These are phyloP conservation scores for Drosophila lacertosa DNA, from an alignment of 1,140 invertebrate genomes.

Conservation along the genomic window DNA sequence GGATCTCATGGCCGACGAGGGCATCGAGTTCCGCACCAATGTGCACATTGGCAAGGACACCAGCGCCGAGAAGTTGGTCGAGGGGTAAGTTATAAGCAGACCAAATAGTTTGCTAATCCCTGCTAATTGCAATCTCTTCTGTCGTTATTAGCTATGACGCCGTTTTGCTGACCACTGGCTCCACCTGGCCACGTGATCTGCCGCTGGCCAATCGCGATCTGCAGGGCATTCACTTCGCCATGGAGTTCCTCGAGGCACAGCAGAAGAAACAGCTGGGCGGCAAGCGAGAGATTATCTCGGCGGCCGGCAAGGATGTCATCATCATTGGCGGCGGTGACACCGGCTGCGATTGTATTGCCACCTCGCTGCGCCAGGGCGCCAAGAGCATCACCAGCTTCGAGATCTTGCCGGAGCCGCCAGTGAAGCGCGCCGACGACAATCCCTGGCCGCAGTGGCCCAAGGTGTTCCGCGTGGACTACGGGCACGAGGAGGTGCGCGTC, in stretches of 20 bases:
- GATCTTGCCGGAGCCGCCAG: conserved; percentile 96
- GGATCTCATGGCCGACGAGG: conserved; percentile 94
- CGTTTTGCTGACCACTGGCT: conserved; percentile 95
- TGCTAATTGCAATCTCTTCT: conserved; percentile 39
- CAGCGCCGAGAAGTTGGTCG: conserved; percentile 88
- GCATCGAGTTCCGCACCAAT: conserved; percentile 95
- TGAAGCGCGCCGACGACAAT: conserved; percentile 91
- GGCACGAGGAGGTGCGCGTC: conserved; percentile 97
- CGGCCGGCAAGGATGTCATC: conserved; percentile 97
- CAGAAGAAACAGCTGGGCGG: conserved; percentile 96
- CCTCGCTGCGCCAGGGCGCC: conserved; percentile 98
- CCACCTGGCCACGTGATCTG: conserved; percentile 98
- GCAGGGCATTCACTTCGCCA: conserved; percentile 96
- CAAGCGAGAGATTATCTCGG: conserved; percentile 87
- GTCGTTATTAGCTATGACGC: conserved; percentile 89
- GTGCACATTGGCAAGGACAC: conserved; percentile 96
- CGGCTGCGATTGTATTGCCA: conserved; percentile 99
- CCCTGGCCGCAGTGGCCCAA: conserved; percentile 99
- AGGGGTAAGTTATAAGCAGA: conserved; percentile 76
- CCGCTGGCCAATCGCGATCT: conserved; percentile 93
- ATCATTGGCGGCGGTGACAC: conserved; percentile 99
- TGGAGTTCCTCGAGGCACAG: conserved; percentile 98
- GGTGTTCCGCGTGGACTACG: conserved; percentile 98
- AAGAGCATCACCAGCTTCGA: conserved; percentile 98
- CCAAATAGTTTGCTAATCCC: accelerated